Percentiles rank a stretch among this genome's conserved stretches.
Conservation (phyloP, 2,888 invertebrate species). For the Cordilura impudica region DNA sequence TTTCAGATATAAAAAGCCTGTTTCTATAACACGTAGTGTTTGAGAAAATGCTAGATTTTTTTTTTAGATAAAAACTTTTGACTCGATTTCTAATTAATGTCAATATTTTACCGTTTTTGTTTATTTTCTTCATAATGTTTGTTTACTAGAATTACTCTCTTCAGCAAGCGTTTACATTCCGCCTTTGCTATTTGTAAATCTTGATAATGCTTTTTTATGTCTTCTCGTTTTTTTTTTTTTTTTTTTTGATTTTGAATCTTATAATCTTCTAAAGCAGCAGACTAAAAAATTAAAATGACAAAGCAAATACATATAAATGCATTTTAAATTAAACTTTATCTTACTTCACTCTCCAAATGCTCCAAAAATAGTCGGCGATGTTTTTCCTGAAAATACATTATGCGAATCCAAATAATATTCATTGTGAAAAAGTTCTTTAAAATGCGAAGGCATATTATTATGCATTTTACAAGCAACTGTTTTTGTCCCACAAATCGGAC, state of each 20-base stretch:
- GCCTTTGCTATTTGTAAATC: constrained; percentile 48
- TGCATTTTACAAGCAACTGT: constrained; percentile 68
- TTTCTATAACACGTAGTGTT: too few relatives aligned
- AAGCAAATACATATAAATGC: neutral
- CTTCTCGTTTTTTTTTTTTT: constrained; percentile 33
- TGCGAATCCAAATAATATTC: constrained; percentile 66
- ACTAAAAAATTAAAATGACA: constrained; percentile 6
- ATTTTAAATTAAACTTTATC: neutral
- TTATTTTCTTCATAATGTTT: constrained; percentile 40
- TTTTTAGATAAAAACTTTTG: too few relatives aligned
- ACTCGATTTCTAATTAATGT: too few relatives aligned
- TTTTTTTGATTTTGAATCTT: constrained; percentile 8
- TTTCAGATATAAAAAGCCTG: too few relatives aligned
- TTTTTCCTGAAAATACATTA: constrained; percentile 67
- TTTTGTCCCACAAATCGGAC: constrained; percentile 66
- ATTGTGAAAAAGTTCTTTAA: constrained; percentile 72
- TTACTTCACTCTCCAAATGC: constrained; percentile 65
- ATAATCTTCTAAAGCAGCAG: neutral
- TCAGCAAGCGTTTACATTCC: constrained; percentile 59
- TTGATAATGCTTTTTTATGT: constrained; percentile 59
- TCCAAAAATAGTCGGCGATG: constrained; percentile 65
- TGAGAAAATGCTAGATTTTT: too few relatives aligned
- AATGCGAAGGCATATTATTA: constrained; percentile 68
- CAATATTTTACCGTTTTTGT: constrained; percentile 29
- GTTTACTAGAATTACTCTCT: constrained; percentile 53